Conservation (phyloP, 1,140 invertebrate genomes). For the Drosophila nannoptera region DNA sequence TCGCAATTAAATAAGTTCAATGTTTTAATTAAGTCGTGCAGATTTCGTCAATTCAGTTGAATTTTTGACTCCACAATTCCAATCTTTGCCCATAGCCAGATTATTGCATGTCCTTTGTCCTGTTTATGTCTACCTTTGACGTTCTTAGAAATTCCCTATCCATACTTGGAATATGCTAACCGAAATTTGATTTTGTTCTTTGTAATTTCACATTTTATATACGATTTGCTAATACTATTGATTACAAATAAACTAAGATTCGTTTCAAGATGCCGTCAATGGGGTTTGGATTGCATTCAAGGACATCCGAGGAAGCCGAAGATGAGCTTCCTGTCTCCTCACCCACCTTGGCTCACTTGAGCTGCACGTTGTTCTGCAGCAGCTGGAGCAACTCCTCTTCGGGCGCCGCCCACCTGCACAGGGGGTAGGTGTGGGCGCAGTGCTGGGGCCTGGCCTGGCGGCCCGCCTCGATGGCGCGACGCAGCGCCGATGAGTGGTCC, state of each 20-base stretch:
- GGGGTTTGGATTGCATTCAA: not conserved
- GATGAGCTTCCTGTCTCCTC: too few species aligned
- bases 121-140: too few species aligned
- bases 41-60: constrained; percentile 32
- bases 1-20: constrained; percentile 38
- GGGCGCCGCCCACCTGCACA: constrained; percentile 59
- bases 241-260: constrained; percentile 53
- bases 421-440: constrained; percentile 52
- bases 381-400: constrained; percentile 49
- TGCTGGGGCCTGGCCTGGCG: constrained; percentile 9
- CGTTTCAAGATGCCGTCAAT: constrained; percentile 61
- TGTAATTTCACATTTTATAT: constrained; percentile 54
- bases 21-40: constrained; percentile 36
- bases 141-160: constrained; percentile 28
- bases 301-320: not conserved
- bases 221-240: constrained; percentile 38
- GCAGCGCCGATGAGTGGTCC: constrained; percentile 42
- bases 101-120: too few species aligned
- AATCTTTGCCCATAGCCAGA: constrained; percentile 42
- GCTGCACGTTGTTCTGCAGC: constrained; percentile 54
- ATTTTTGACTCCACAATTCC: constrained; percentile 33
- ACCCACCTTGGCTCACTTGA: too few species aligned
- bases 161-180: constrained; percentile 29
- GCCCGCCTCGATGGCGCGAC: constrained; percentile 53
- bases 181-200: constrained; percentile 48